A percentile compares a stretch with the other conserved stretches of the same genome.
Conservation (phyloP, 2,888 invertebrate genomes). For the Sphinx pinastri region DNA sequence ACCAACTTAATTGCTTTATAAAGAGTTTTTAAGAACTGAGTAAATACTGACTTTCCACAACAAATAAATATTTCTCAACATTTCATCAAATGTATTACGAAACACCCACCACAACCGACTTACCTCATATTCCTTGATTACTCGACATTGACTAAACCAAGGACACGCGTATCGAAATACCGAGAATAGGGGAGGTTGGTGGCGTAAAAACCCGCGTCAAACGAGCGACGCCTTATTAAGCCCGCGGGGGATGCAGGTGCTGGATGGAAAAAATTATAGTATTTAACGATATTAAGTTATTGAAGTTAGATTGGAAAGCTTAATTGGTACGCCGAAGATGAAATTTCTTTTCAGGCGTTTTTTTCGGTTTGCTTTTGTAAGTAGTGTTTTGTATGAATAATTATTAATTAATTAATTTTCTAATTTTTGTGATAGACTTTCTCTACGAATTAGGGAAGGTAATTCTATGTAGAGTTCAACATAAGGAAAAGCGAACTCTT, state of each 20-base stretch:
- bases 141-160: constrained; percentile 7
- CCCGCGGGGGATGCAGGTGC: constrained; percentile 63
- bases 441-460: too few species aligned
- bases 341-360: constrained; percentile 16
- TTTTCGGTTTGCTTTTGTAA: not conserved
- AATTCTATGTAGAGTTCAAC: too few species aligned
- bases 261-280: constrained; percentile 61
- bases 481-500: too few species aligned
- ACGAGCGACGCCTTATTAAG: constrained; percentile 73
- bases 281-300: constrained; percentile 66
- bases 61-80: too few species aligned
- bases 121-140: not conserved
- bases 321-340: constrained; percentile 44
- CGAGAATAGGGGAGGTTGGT: constrained; percentile 29
- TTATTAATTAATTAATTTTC: not conserved
- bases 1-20: too few species aligned
- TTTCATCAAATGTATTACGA: too few species aligned
- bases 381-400: not conserved
- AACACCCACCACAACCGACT: too few species aligned
- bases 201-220: constrained; percentile 65
- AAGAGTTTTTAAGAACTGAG: too few species aligned
- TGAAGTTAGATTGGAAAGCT: constrained; percentile 44
- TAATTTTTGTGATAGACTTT: not conserved
- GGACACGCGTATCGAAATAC: constrained; percentile 26
- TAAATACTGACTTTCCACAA: too few species aligned